Percentiles rank a stretch among this genome's conserved stretches.
Conservation (phyloP, 2,113 vertebrate species). For the Formicarius rufipectus region DNA sequence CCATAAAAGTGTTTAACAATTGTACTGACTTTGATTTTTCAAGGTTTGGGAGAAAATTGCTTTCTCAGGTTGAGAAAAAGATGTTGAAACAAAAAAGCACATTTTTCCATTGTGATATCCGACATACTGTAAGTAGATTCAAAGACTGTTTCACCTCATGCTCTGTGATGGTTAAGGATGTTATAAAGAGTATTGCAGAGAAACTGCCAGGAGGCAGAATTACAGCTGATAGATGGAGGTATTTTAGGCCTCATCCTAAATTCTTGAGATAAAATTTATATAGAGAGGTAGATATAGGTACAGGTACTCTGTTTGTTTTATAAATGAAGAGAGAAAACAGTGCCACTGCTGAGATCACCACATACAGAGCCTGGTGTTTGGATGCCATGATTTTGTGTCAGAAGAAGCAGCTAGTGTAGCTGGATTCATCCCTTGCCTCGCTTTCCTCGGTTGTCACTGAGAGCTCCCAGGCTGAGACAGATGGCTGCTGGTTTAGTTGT, state of each 20-base stretch:
- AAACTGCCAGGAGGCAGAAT: background rate
- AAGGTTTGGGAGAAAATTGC: slow-evolving; percentile 26
- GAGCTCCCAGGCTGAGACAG: slow-evolving; percentile 76
- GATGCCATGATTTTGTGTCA: slow-evolving; percentile 22
- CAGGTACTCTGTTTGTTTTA: slow-evolving; percentile 3
- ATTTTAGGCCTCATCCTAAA: background rate
- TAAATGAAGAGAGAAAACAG: background rate
- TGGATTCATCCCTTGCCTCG: slow-evolving; percentile 41
- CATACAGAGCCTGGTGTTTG: background rate
- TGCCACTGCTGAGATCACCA: background rate
- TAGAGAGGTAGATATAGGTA: background rate
- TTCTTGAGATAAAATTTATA: background rate
- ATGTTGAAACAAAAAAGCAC: background rate
- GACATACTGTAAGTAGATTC: background rate
- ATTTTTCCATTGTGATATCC: background rate
- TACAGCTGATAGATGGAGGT: background rate
- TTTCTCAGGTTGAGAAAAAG: slow-evolving; percentile 14
- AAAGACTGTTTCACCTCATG: background rate
- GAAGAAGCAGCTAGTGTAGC: slow-evolving; percentile 18
- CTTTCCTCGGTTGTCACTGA: slow-evolving; percentile 67
- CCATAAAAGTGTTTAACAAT: slow-evolving; percentile 39
- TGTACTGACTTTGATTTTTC: slow-evolving; percentile 38
- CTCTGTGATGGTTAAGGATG: background rate
- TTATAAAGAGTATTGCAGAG: background rate
- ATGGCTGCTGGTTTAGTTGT: slow-evolving; percentile 82